Percentiles rank a stretch among this genome's conserved stretches.
Conservation (phyloP, 2,113 vertebrate genomes). For the Melanocharis versteri region DNA sequence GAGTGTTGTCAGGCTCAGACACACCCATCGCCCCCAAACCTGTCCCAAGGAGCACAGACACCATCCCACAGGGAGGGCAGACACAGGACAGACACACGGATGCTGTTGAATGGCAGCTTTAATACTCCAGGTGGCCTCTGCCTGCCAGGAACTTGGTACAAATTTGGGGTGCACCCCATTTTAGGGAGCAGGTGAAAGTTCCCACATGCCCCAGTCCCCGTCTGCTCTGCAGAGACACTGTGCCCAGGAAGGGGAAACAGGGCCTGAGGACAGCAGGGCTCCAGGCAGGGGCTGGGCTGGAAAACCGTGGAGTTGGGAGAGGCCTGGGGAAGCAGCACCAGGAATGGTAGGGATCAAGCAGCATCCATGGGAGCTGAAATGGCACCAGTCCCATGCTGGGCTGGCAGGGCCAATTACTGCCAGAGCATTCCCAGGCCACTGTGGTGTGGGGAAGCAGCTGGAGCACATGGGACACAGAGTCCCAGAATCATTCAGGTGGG, state of each 20-base stretch:
- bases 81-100: not conserved
- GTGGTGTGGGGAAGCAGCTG: not conserved
- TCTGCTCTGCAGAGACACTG: not conserved
- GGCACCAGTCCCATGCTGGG: not conserved
- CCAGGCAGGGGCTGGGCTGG: not conserved
- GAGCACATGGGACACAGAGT: not conserved
- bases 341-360: not conserved
- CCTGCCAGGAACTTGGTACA: not conserved
- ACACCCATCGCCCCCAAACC: rapidly evolving
- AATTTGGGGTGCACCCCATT: not conserved
- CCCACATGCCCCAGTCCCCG: not conserved
- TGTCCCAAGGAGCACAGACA: not conserved
- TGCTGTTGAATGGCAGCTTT: not conserved
- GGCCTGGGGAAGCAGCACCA: not conserved
- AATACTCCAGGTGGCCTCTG: not conserved
- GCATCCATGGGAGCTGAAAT: not conserved
- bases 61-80: not conserved
- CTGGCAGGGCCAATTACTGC: not conserved
- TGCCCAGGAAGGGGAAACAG: rapidly evolving
- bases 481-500: not conserved
- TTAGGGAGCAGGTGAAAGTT: not conserved
- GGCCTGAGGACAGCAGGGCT: not conserved
- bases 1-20: rapidly evolving
- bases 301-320: not conserved
- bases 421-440: not conserved